These are phyloP conservation scores for Drosophila eugracilis DNA, from an alignment of 1,140 invertebrate genomes.

Conservation along the genomic window DNA sequence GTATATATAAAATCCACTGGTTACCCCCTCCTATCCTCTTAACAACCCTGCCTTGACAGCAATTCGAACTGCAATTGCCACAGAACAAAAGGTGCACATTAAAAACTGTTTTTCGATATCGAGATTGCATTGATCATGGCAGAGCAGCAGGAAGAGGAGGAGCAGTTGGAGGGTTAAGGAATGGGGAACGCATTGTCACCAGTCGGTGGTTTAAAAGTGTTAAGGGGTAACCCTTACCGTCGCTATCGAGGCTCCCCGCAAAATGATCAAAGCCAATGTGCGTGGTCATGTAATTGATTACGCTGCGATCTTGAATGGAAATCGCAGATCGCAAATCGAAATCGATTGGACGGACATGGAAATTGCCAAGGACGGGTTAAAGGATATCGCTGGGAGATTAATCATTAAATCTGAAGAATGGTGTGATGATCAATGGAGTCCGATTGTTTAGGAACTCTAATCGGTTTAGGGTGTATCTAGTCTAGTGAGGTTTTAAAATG, in stretches of 20 bases:
- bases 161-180: not conserved
- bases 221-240: constrained; percentile 8
- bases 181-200: constrained; percentile 59
- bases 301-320: constrained; percentile 16
- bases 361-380: not conserved
- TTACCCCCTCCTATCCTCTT: no score
- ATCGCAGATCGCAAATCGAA: not conserved
- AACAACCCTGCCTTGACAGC: not conserved
- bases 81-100: constrained; percentile 82
- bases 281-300: constrained; percentile 58
- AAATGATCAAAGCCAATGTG: constrained; percentile 47
- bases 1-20: no score
- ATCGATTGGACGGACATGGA: constrained; percentile 4
- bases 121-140: constrained; percentile 65
- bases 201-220: constrained; percentile 27
- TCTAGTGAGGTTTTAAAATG: not conserved
- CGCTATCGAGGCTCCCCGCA: not conserved
- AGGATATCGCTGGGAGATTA: constrained; percentile 16
- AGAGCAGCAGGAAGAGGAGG: no score
- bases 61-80: constrained; percentile 65
- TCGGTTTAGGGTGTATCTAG: not conserved
- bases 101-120: constrained; percentile 66
- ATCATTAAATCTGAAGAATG: constrained; percentile 29
- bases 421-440: constrained; percentile 30
- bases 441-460: constrained; percentile 10